phyloP scores from a whole-genome alignment of 2,113 vertebrate species.

The Melanocharis versteri region DNA sequence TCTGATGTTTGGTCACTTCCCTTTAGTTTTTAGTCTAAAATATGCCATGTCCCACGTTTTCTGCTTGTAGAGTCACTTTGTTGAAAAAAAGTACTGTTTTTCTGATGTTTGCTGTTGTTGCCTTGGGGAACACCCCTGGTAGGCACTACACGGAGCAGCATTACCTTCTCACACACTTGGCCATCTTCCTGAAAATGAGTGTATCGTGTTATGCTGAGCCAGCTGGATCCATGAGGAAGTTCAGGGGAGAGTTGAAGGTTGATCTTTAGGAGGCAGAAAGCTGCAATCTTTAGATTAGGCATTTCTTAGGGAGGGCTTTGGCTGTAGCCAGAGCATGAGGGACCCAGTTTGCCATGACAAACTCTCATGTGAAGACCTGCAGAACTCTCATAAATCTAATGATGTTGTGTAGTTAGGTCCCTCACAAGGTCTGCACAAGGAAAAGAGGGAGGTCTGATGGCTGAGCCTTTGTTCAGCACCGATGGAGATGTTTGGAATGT shows the following conservation, averaged over 20 bases:
- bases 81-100: background rate
- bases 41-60: background rate
- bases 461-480: background rate
- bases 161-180: background rate
- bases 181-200: background rate
- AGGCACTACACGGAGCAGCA: rapidly evolving
- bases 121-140: background rate
- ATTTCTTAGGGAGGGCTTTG: background rate
- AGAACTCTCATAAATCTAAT: background rate
- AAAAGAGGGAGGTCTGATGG: background rate
- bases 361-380: background rate
- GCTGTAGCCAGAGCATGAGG: background rate
- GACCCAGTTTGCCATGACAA: background rate
- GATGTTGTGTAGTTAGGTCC: background rate
- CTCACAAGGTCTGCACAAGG: background rate
- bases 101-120: background rate
- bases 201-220: background rate
- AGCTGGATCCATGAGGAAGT: background rate
- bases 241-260: background rate
- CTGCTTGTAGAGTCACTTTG: background rate
- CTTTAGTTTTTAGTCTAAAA: background rate
- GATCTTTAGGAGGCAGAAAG: background rate
- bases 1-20: background rate
- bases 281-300: background rate
- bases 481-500: background rate